phyloP scores from a whole-genome alignment of 2,888 invertebrate species.

The Drosophila fungiperda region DNA sequence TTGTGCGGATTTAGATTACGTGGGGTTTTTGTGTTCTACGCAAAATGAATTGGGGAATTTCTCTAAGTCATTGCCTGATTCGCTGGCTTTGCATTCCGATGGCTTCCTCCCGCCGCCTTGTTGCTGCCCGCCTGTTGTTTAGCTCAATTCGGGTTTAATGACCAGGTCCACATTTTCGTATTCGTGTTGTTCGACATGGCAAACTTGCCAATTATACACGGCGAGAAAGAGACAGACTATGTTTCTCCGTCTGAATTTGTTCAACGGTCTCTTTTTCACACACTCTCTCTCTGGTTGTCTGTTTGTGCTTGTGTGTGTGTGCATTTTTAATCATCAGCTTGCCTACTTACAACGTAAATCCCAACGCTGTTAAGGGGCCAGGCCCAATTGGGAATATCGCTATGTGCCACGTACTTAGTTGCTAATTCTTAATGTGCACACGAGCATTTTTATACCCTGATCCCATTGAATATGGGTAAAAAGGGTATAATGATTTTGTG shows the following conservation, averaged over 20 bases:
- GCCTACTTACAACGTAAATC: slow-evolving; percentile 66
- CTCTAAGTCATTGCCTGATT: neutral
- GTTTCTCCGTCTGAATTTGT: slow-evolving; percentile 14
- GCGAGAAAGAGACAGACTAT: neutral
- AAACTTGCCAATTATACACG: slow-evolving; percentile 35
- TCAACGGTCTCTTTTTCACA: neutral
- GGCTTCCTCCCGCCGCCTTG: slow-evolving; percentile 30
- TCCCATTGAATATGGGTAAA: too few species aligned
- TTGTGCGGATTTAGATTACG: slow-evolving; percentile 44
- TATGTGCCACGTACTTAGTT: slow-evolving; percentile 74
- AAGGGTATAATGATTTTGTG: too few species aligned
- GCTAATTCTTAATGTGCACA: slow-evolving; percentile 78
- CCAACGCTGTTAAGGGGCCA: slow-evolving; percentile 64
- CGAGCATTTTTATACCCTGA: slow-evolving; percentile 58
- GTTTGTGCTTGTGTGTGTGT: slow-evolving; percentile 33
- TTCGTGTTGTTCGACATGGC: slow-evolving; percentile 39
- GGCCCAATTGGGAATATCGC: slow-evolving; percentile 69
- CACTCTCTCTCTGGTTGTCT: neutral
- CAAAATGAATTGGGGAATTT: slow-evolving; percentile 29
- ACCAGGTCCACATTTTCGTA: slow-evolving; percentile 48
- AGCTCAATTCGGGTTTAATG: slow-evolving; percentile 52
- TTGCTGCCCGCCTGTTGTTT: slow-evolving; percentile 4
- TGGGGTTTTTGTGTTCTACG: neutral
- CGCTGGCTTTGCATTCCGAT: slow-evolving; percentile 29
- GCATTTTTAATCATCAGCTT: slow-evolving; percentile 77